Conservation (phyloP, 2,797 vertebrate species). For the Telmatherina bonti region DNA sequence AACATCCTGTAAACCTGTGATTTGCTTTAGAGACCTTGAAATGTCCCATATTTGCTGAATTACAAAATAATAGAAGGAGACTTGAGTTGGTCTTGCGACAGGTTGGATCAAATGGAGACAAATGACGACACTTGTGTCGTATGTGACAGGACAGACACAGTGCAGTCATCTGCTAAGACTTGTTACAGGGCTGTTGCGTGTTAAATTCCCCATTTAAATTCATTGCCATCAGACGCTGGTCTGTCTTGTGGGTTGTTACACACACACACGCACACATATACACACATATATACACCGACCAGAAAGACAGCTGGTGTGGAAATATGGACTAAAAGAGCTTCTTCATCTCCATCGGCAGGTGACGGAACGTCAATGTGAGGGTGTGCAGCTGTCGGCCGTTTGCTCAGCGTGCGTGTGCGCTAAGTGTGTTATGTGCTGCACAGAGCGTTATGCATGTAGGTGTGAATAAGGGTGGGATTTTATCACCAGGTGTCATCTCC, state of each 20-base stretch:
- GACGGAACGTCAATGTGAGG: constrained; percentile 67
- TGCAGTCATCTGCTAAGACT: constrained; percentile 19
- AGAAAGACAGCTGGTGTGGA: constrained; percentile 69
- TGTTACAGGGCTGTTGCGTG: constrained; percentile 34
- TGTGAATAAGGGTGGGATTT: constrained; percentile 61
- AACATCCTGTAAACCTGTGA: neutral
- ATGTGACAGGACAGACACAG: constrained; percentile 10
- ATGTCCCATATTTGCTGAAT: neutral
- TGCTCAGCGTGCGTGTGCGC: neutral
- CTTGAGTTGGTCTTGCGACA: neutral
- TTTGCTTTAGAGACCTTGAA: neutral
- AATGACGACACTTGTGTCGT: constrained; percentile 1
- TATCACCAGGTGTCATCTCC: constrained; percentile 60
- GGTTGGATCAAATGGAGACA: neutral
- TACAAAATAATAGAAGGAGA: neutral
- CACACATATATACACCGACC: constrained; percentile 21
- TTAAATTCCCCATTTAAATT: constrained; percentile 69
- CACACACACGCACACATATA: constrained; percentile 24
- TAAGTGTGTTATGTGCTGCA: constrained; percentile 31
- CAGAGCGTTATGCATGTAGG: constrained; percentile 48
- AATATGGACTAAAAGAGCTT: constrained; percentile 63
- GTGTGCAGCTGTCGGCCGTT: constrained; percentile 67
- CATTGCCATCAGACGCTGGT: constrained; percentile 54
- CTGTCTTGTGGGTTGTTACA: constrained; percentile 33
- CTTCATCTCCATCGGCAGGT: constrained; percentile 73